A percentile compares a stretch with the other conserved stretches of the same genome.
Conservation (phyloP, 2,113 vertebrate genomes). For the Meleagris gallopavo region DNA sequence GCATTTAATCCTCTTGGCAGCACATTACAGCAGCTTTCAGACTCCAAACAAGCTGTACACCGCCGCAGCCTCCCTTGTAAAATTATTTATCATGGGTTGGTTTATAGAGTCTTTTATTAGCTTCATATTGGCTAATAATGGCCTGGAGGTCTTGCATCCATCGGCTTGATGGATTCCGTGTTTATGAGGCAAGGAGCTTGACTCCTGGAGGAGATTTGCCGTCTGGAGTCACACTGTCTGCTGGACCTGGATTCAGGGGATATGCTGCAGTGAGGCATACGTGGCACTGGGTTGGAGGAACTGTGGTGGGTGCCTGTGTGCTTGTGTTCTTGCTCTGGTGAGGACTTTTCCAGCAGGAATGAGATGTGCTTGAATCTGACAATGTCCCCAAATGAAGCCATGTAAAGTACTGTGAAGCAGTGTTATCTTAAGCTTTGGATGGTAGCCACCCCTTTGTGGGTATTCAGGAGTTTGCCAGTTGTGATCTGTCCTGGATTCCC, state of each 20-base stretch:
- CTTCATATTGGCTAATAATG: conserved; percentile 68
- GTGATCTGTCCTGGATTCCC: background rate
- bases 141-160: conserved; percentile 63
- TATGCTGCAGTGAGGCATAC: background rate
- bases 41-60: conserved; percentile 31
- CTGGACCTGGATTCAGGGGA: background rate
- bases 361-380: fast-evolving
- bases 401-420: background rate
- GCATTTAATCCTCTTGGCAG: conserved; percentile 74
- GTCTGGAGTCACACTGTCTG: conserved; percentile 61
- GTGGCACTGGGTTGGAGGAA: background rate
- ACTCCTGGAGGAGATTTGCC: conserved; percentile 64
- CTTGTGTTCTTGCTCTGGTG: background rate
- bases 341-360: background rate
- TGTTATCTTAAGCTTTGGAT: background rate
- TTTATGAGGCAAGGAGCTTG: conserved; percentile 56
- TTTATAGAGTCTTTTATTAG: conserved; percentile 75
- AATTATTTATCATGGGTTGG: conserved; percentile 73
- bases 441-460: background rate
- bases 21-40: conserved; percentile 57
- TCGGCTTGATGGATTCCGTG: conserved; percentile 55
- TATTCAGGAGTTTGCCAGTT: background rate
- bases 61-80: conserved; percentile 37
- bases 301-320: background rate
- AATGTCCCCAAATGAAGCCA: background rate